These are phyloP conservation scores for Silurus asotus DNA, from an alignment of 2,113 vertebrate genomes.

Conservation along the genomic window DNA sequence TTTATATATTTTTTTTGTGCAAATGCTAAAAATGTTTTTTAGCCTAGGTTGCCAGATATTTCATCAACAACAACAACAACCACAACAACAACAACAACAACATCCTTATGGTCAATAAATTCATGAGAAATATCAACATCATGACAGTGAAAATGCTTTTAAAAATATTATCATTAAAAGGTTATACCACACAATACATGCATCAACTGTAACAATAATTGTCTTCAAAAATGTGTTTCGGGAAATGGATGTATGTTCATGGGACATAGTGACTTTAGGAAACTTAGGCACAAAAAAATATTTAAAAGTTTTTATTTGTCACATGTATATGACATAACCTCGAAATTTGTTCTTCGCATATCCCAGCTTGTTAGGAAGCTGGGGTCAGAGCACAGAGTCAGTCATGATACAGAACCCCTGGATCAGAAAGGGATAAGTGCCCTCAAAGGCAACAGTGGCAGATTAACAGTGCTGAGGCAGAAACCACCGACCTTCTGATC, in stretches of 20 bases:
- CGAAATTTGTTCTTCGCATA: no score
- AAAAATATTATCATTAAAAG: background rate
- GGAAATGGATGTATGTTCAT: background rate
- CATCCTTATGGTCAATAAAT: background rate
- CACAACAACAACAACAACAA: background rate
- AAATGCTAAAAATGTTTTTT: background rate
- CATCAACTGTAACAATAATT: background rate
- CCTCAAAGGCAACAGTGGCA: no score
- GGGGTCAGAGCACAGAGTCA: no score
- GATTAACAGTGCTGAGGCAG: no score
- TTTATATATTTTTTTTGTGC: background rate
- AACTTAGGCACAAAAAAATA: background rate
- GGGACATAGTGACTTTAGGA: background rate
- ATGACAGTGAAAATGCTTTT: background rate
- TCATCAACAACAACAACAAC: background rate
- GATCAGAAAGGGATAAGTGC: no score
- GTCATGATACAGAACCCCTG: no score
- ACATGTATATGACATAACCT: no score
- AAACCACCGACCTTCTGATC: no score
- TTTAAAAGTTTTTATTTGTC: background rate
- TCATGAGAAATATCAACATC: no score
- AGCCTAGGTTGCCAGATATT: slow-evolving; percentile 1
- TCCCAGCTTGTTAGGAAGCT: no score
- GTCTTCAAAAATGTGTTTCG: background rate
- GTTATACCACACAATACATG: background rate